Conservation (phyloP, 2,888 invertebrate genomes). For the Lithophane leautieri region DNA sequence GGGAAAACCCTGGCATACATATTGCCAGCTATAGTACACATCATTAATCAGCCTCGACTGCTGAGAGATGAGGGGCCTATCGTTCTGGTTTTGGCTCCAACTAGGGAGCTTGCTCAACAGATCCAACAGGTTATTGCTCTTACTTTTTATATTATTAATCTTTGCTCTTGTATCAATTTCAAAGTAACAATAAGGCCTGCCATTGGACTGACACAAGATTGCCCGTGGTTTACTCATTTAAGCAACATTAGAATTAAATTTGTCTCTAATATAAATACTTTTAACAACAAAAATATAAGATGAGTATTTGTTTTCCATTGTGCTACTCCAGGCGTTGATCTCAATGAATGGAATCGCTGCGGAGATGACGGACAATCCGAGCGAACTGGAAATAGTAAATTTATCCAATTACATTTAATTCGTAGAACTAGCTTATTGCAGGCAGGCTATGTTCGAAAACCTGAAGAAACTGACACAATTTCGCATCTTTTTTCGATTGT, state of each 20-base stretch:
- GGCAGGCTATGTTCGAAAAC: slow-evolving; percentile 90
- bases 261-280: slow-evolving; percentile 48
- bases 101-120: slow-evolving; percentile 96
- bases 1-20: slow-evolving; percentile 98
- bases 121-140: slow-evolving; percentile 93
- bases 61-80: slow-evolving; percentile 98
- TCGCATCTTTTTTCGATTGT: slow-evolving; percentile 49
- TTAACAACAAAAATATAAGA: slow-evolving; percentile 62
- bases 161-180: slow-evolving; percentile 34
- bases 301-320: slow-evolving; percentile 81
- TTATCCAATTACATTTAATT: slow-evolving; percentile 77
- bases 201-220: slow-evolving; percentile 64
- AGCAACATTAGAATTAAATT: slow-evolving; percentile 37
- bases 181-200: slow-evolving; percentile 60
- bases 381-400: slow-evolving; percentile 86
- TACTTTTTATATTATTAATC: slow-evolving; percentile 24
- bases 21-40: slow-evolving; percentile 98
- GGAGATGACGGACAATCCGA: slow-evolving; percentile 83
- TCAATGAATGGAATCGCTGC: slow-evolving; percentile 88
- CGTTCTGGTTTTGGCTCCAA: slow-evolving; percentile 96
- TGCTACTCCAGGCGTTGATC: slow-evolving; percentile 86
- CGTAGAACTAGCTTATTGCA: slow-evolving; percentile 82
- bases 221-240: slow-evolving; percentile 52
- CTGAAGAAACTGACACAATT: slow-evolving; percentile 67
- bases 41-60: slow-evolving; percentile 96